Evolutionary conservation across 2,888 invertebrate species (phyloP).

Genomic region (Smittia aterrima): DNA sequence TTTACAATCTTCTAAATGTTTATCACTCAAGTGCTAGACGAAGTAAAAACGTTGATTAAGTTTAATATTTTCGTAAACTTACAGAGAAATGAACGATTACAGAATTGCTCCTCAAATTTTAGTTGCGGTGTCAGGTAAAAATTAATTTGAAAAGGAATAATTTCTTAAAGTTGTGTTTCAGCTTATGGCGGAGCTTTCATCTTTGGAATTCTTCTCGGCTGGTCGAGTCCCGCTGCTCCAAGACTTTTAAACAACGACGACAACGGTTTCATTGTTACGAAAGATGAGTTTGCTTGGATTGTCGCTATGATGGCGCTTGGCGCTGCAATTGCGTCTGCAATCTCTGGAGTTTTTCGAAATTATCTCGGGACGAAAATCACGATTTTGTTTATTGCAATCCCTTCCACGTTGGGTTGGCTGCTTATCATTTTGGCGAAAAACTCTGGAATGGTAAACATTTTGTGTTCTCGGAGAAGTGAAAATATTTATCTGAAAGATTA

Average conservation of each 20-base stretch:
- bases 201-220: constrained; percentile 2
- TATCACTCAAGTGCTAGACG: too few species aligned
- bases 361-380: constrained; percentile 13
- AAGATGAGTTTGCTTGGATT: constrained; percentile 17
- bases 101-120: background rate
- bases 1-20: too few species aligned
- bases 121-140: background rate
- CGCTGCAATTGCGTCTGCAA: background rate
- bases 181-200: constrained; percentile 20
- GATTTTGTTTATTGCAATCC: background rate
- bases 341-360: background rate
- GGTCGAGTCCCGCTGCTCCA: background rate
- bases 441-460: constrained; percentile 21
- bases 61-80: too few species aligned
- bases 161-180: background rate
- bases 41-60: too few species aligned
- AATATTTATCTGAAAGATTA: too few species aligned
- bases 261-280: constrained; percentile 6
- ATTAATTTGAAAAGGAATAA: background rate
- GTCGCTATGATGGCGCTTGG: constrained; percentile 20
- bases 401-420: background rate
- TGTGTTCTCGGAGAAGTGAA: too few species aligned
- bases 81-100: background rate
- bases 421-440: background rate
- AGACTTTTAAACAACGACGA: background rate